These are phyloP conservation scores for Sisyra nigra DNA, from an alignment of 2,888 invertebrate species.

Conservation along the genomic window DNA sequence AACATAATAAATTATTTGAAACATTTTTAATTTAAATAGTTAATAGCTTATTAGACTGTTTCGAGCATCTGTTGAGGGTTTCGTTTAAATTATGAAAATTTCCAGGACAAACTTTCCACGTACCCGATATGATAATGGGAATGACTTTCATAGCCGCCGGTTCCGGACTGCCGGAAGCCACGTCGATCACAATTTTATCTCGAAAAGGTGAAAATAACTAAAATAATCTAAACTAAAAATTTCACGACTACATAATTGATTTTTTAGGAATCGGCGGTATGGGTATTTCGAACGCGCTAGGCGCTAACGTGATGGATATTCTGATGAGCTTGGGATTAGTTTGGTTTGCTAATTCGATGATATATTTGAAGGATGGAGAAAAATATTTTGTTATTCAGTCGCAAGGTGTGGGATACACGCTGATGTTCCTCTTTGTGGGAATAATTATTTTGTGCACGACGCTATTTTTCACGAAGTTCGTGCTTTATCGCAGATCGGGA, in stretches of 20 bases:
- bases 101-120: constrained; percentile 52
- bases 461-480: not conserved
- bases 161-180: constrained; percentile 71
- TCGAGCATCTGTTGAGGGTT: too few species aligned
- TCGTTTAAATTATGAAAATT: too few species aligned
- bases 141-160: constrained; percentile 83
- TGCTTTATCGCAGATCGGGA: not conserved
- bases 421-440: not conserved
- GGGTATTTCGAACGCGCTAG: constrained; percentile 74
- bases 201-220: constrained; percentile 47
- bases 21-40: constrained; percentile 4
- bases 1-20: not conserved
- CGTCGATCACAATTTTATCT: constrained; percentile 72
- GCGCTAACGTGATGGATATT: constrained; percentile 74
- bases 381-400: not conserved
- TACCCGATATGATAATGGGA: constrained; percentile 82
- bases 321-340: constrained; percentile 68
- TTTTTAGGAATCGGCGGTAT: constrained; percentile 64
- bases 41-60: not conserved
- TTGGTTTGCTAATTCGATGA: constrained; percentile 62
- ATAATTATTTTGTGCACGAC: not conserved
- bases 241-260: too few species aligned
- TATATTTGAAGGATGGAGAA: not conserved
- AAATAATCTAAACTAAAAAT: not conserved
- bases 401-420: not conserved